Evolutionary conservation across 2,888 invertebrate species (phyloP).

Genomic region (Chironomus riparius): DNA sequence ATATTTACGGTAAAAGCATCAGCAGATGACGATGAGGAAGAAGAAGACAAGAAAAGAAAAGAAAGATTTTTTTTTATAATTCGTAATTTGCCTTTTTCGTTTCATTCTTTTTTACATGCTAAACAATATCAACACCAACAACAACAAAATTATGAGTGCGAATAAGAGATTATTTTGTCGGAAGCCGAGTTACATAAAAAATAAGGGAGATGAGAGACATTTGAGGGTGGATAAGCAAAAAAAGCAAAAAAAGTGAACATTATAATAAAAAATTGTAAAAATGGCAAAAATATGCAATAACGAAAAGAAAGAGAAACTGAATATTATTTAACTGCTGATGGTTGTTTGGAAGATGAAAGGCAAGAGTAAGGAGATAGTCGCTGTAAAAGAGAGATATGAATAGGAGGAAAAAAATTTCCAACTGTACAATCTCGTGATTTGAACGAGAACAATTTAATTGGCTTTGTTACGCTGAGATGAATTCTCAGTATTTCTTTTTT

Average conservation of each 20-base stretch:
- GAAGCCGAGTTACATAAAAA: neutral
- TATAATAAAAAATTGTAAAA: neutral
- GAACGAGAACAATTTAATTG: constrained; percentile 13
- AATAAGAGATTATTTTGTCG: constrained; percentile 15
- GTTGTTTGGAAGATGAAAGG: neutral
- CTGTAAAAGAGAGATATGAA: too few species aligned
- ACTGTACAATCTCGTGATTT: neutral
- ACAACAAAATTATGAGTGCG: constrained; percentile 20
- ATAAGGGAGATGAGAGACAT: too few species aligned
- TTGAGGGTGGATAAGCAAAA: neutral
- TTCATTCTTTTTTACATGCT: neutral
- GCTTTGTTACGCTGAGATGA: constrained; percentile 22
- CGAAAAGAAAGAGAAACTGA: neutral
- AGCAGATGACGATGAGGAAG: neutral
- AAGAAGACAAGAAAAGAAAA: neutral
- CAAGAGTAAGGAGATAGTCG: neutral
- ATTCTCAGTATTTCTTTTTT: neutral
- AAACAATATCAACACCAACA: neutral
- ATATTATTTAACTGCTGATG: too few species aligned
- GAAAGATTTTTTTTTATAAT: neutral
- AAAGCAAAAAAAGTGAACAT: neutral
- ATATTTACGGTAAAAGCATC: neutral
- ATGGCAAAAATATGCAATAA: neutral
- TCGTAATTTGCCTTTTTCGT: neutral
- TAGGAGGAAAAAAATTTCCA: too few species aligned